A percentile compares a stretch with the other conserved stretches of the same genome.
Evolutionary conservation across 2,797 vertebrate genomes (phyloP).

Genomic region (Acanthis flammea): DNA sequence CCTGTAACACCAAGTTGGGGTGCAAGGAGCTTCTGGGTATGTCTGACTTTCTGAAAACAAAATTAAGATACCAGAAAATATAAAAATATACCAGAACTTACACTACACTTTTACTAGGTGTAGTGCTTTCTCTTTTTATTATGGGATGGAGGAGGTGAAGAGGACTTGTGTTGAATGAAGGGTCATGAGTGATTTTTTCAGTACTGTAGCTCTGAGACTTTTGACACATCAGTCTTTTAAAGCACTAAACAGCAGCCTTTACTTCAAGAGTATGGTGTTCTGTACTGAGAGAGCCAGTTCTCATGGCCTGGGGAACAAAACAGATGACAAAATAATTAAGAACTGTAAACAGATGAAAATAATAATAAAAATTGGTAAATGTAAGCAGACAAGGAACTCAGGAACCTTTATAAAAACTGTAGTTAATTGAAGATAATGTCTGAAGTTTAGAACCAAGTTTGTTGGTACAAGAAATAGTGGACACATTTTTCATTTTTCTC

Average conservation of each 20-base stretch:
- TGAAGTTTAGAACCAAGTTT: not conserved
- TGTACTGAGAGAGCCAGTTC: not conserved
- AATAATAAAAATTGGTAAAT: not conserved
- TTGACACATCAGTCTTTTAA: not conserved
- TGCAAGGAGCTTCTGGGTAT: rapidly evolving
- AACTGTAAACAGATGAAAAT: not conserved
- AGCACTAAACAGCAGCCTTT: not conserved
- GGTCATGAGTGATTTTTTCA: not conserved
- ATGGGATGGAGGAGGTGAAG: not conserved
- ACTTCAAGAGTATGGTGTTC: not conserved
- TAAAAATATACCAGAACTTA: not conserved
- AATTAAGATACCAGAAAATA: no score
- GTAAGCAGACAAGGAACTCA: not conserved
- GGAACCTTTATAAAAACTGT: not conserved
- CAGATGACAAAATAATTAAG: not conserved
- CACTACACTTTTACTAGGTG: not conserved
- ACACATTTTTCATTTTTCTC: not conserved
- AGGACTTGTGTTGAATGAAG: not conserved
- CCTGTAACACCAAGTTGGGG: not conserved
- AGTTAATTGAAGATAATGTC: not conserved
- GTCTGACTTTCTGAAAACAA: not conserved
- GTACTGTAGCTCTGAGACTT: not conserved
- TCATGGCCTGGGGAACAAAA: not conserved
- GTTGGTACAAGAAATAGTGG: not conserved
- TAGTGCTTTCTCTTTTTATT: not conserved